Percentiles rank a stretch among this genome's conserved stretches.
These are phyloP conservation scores for Alentia gelatinosa DNA, from an alignment of 2,888 invertebrate genomes.

Conservation along the genomic window DNA sequence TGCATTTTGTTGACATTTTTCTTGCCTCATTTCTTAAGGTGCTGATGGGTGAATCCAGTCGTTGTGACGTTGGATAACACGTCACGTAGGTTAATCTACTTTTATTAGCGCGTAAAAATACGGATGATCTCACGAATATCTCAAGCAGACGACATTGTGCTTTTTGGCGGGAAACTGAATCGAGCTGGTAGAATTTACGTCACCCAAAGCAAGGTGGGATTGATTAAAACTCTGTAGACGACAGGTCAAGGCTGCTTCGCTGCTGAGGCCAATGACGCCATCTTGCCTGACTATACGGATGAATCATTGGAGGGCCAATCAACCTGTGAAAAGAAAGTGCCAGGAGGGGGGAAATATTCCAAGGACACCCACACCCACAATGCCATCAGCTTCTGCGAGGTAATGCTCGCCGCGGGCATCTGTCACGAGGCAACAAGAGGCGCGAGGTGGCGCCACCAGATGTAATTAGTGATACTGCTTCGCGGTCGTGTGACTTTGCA, in stretches of 20 bases:
- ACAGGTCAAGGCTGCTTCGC: background rate
- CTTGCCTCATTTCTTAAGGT: too few relatives aligned
- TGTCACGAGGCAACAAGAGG: constrained; percentile 48
- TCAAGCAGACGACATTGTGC: constrained; percentile 19
- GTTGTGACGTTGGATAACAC: constrained; percentile 31
- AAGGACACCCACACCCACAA: background rate
- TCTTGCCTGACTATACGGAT: background rate
- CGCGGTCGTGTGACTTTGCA: constrained; percentile 23
- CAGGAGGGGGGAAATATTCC: background rate
- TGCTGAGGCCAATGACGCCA: background rate
- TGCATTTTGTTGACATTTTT: too few relatives aligned
- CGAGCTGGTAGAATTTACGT: background rate
- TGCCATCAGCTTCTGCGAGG: background rate
- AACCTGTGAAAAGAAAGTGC: background rate
- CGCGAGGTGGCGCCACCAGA: constrained; percentile 44
- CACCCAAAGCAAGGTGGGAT: background rate
- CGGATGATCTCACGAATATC: background rate
- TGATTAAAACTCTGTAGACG: constrained; percentile 17
- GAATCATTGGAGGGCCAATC: constrained; percentile 30
- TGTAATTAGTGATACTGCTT: constrained; percentile 42
- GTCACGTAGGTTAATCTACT: constrained; percentile 19
- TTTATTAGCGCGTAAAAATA: background rate
- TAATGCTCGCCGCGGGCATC: constrained; percentile 50
- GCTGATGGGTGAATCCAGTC: background rate
- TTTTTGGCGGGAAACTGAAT: background rate